Percentiles rank a stretch among this genome's conserved stretches.
Conservation (phyloP, 2,113 vertebrate species). For the Scortum barcoo region DNA sequence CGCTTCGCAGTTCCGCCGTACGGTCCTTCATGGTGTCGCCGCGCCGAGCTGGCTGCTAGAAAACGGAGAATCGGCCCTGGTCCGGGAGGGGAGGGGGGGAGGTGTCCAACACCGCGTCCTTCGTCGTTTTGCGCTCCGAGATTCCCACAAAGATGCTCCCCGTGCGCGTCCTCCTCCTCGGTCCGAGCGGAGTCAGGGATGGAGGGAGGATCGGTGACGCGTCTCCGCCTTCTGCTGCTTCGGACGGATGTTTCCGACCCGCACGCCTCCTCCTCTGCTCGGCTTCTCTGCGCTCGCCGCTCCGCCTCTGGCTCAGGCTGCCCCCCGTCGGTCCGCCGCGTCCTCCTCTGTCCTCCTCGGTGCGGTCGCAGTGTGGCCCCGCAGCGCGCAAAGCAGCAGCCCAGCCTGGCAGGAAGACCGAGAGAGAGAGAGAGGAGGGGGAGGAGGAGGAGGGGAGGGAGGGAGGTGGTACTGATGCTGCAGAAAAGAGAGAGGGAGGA, state of each 20-base stretch:
- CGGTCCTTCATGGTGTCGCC: conserved; percentile 79
- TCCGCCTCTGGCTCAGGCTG: conserved; percentile 56
- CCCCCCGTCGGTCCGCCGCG: conserved; percentile 50
- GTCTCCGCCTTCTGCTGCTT: conserved; percentile 61
- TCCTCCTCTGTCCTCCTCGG: conserved; percentile 69
- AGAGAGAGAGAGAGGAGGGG: conserved; percentile 37
- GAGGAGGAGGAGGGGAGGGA: not conserved
- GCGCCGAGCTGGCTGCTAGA: conserved; percentile 64
- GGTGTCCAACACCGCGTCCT: conserved; percentile 52
- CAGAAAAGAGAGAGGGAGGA: conserved; percentile 71
- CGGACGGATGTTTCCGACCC: conserved; percentile 8
- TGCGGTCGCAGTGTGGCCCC: conserved; percentile 80
- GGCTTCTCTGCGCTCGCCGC: conserved; percentile 1
- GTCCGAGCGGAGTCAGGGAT: conserved; percentile 6
- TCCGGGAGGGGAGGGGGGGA: conserved; percentile 60
- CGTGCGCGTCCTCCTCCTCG: conserved; percentile 24
- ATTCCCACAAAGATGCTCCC: not conserved
- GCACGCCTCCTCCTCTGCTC: conserved; percentile 45
- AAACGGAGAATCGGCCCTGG: conserved; percentile 58
- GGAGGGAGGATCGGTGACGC: conserved; percentile 63
- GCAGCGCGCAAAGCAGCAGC: conserved; percentile 76
- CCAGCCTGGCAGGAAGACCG: conserved; percentile 63
- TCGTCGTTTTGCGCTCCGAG: conserved; percentile 60
- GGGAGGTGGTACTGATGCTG: conserved; percentile 76
- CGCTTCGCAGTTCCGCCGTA: conserved; percentile 81